Conservation (phyloP, 2,888 invertebrate species). For the Poecilus cupreus region DNA sequence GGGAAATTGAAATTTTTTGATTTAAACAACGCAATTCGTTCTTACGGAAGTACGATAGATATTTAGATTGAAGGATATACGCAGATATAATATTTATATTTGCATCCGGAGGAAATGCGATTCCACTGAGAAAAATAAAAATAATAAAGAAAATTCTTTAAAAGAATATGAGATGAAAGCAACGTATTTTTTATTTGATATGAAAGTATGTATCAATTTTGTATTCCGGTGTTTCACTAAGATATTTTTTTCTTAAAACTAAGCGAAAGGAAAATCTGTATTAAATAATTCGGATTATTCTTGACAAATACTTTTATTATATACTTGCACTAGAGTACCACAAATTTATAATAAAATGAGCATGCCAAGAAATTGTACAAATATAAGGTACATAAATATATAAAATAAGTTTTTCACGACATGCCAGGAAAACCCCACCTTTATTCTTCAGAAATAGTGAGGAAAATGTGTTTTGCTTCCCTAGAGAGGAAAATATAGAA, state of each 20-base stretch:
- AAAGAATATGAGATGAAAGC: conserved; percentile 12
- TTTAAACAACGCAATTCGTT: conserved; percentile 10
- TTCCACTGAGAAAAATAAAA: conserved; percentile 10
- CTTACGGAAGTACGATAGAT: background rate
- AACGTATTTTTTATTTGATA: conserved; percentile 24
- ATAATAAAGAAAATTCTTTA: conserved; percentile 37
- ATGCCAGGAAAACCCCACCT: no score
- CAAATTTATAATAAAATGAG: no score
- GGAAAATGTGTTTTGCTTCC: no score
- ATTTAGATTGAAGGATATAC: conserved; percentile 30
- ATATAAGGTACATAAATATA: no score
- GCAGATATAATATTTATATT: conserved; percentile 24
- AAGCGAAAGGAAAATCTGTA: background rate
- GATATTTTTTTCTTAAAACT: background rate
- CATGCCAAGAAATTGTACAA: no score
- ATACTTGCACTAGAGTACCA: no score
- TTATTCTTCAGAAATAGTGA: no score
- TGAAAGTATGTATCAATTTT: conserved; percentile 23
- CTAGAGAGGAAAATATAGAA: no score
- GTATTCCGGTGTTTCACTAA: background rate
- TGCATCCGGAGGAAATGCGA: conserved; percentile 32
- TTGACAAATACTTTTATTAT: no score
- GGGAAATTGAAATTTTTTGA: conserved; percentile 23
- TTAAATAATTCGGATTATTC: background rate
- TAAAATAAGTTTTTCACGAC: no score